These are phyloP conservation scores for Hydropsyche betteni DNA, from an alignment of 2,888 invertebrate species.

Conservation along the genomic window DNA sequence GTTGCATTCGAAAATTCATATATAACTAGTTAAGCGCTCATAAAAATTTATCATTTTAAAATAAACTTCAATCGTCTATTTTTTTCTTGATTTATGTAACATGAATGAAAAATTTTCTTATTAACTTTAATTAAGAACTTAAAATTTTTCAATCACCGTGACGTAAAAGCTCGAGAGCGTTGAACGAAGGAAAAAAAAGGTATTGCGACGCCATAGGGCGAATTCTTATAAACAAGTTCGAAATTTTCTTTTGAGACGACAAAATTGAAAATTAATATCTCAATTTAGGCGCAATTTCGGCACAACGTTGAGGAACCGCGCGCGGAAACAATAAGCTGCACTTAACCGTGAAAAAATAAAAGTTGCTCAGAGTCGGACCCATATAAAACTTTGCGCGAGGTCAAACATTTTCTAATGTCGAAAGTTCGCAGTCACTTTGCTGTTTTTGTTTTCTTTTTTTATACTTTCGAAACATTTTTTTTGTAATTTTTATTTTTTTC, in stretches of 20 bases:
- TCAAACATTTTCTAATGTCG: conserved; percentile 28
- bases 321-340: conserved; percentile 17
- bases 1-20: too few species aligned
- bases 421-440: conserved; percentile 12
- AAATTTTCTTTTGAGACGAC: conserved; percentile 19
- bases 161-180: not conserved
- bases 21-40: too few species aligned
- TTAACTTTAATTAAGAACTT: not conserved
- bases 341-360: conserved; percentile 23
- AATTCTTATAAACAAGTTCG: conserved; percentile 21
- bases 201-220: conserved; percentile 7
- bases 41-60: not conserved
- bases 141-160: not conserved
- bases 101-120: not conserved
- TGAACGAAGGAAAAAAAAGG: not conserved
- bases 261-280: conserved; percentile 32
- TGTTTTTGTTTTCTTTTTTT: conserved; percentile 4
- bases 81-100: not conserved
- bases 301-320: conserved; percentile 20
- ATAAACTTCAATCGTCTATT: not conserved
- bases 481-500: not conserved
- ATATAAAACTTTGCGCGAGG: conserved; percentile 23
- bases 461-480: not conserved
- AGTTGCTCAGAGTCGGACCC: conserved; percentile 13
- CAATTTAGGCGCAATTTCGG: conserved; percentile 20